Conservation (phyloP, 1,140 invertebrate genomes). For the Chironomus tepperi region DNA sequence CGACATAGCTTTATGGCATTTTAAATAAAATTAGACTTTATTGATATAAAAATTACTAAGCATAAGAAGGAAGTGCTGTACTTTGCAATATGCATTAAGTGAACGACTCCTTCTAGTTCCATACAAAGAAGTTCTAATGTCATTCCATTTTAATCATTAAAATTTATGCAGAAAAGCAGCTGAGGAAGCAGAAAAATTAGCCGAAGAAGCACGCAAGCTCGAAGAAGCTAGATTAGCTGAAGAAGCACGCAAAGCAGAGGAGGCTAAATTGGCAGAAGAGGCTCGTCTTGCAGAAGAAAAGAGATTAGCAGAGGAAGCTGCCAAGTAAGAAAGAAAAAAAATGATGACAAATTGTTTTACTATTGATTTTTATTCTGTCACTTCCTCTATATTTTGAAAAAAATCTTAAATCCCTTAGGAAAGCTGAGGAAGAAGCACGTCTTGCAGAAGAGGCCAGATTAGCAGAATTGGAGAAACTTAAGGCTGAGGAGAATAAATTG, state of each 20-base stretch:
- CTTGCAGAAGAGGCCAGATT: constrained; percentile 41
- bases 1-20: too few species aligned
- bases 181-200: constrained; percentile 40
- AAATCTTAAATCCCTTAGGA: neutral
- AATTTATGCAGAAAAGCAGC: constrained; percentile 29
- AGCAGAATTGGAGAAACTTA: constrained; percentile 42
- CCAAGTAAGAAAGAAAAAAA: neutral
- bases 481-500: constrained; percentile 44
- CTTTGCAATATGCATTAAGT: too few species aligned
- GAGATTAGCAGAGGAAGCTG: constrained; percentile 43
- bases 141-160: neutral
- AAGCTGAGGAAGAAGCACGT: constrained; percentile 40
- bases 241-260: constrained; percentile 35
- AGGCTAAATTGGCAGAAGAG: constrained; percentile 44
- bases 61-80: too few species aligned
- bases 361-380: too few species aligned
- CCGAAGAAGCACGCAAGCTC: constrained; percentile 43
- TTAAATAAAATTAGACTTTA: too few species aligned
- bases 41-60: too few species aligned
- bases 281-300: constrained; percentile 44
- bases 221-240: constrained; percentile 46
- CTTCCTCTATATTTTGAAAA: neutral
- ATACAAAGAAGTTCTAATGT: too few species aligned
- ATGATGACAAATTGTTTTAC: too few species aligned
- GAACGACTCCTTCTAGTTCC: too few species aligned